A percentile compares a stretch with the other conserved stretches of the same genome.
Conservation (phyloP, 92 coral and sea anemone genomes). For the Phenganax subtilis region DNA sequence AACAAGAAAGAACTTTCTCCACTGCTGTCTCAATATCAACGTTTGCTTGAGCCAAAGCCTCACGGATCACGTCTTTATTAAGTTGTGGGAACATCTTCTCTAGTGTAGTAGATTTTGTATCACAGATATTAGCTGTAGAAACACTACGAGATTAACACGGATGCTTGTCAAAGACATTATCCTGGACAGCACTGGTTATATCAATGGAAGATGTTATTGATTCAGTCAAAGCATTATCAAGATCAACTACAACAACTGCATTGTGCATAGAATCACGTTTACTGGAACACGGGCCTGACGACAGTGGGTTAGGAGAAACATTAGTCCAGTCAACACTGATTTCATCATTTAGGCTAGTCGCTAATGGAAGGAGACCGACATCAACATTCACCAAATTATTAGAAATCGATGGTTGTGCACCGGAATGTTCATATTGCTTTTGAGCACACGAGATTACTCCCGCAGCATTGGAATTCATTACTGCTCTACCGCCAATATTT, state of each 20-base stretch:
- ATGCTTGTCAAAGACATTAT: neutral
- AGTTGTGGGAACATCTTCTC: slow-evolving; percentile 49
- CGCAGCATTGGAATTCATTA: slow-evolving; percentile 9
- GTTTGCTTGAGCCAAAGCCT: slow-evolving; percentile 38
- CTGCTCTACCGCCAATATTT: slow-evolving; percentile 19
- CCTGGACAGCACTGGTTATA: neutral
- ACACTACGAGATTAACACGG: slow-evolving; percentile 5
- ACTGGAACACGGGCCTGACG: slow-evolving; percentile 10
- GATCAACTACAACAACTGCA: slow-evolving; percentile 12
- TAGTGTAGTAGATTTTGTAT: slow-evolving; percentile 35
- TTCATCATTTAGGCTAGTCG: neutral
- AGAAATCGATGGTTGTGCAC: slow-evolving; percentile 1
- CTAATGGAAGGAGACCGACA: slow-evolving; percentile 3
- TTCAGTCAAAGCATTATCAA: neutral
- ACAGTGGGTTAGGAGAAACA: slow-evolving; percentile 22
- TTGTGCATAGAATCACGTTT: slow-evolving; percentile 10
- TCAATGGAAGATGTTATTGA: slow-evolving; percentile 6
- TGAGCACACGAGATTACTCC: slow-evolving; percentile 9
- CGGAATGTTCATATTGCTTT: neutral
- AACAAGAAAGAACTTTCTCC: slow-evolving; percentile 17
- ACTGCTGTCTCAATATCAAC: slow-evolving; percentile 44
- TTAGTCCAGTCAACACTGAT: slow-evolving; percentile 17
- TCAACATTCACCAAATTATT: slow-evolving; percentile 19
- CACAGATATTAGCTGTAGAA: slow-evolving; percentile 9
- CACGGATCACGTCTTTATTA: slow-evolving; percentile 25